Conservation (phyloP, 2,797 vertebrate genomes). For the Amblyraja radiata region DNA sequence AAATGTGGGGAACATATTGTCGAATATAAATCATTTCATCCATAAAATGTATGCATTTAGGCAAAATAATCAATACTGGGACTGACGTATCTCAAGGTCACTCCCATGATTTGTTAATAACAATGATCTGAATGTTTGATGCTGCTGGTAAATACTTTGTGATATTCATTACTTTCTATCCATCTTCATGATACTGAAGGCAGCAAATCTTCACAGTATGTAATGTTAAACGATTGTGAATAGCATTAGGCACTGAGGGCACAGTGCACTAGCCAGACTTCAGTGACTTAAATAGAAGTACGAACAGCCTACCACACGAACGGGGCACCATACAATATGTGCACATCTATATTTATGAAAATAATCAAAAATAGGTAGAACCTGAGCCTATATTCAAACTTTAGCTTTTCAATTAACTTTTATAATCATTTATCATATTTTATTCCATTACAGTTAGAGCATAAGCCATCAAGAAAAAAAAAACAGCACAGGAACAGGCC, state of each 20-base stretch:
- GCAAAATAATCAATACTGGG: not conserved
- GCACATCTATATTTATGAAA: no score
- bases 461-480: no score
- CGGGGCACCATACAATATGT: no score
- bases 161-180: not conserved
- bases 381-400: not conserved
- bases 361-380: not conserved
- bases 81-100: not conserved
- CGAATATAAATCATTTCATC: not conserved
- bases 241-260: not conserved
- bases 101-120: not conserved
- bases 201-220: not conserved
- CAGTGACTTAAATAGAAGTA: not conserved
- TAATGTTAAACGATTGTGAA: not conserved
- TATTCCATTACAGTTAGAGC: not conserved
- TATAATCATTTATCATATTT: not conserved
- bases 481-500: no score
- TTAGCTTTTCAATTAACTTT: not conserved
- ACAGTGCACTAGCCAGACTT: not conserved
- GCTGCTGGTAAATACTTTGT: not conserved
- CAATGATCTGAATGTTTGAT: not conserved
- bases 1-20: not conserved
- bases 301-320: not conserved
- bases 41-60: not conserved
- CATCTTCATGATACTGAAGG: not conserved